These are phyloP conservation scores for Megaceryle maxima DNA, from an alignment of 2,113 vertebrate genomes.

Conservation along the genomic window DNA sequence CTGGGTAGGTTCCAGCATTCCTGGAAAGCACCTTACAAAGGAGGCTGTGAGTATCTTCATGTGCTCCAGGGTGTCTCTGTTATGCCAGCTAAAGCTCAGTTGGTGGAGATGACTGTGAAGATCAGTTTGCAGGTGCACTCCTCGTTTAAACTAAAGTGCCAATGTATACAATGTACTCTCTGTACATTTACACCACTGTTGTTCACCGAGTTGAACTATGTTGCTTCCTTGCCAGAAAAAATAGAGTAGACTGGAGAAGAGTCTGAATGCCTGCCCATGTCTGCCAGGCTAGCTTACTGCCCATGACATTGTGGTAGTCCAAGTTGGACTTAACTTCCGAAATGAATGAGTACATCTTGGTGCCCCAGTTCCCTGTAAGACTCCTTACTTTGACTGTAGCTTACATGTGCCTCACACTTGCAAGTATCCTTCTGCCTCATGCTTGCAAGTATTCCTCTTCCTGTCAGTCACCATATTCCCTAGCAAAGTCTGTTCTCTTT, in stretches of 20 bases:
- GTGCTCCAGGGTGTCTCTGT: not conserved
- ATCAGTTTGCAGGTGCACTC: fast-evolving
- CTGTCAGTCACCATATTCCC: fast-evolving
- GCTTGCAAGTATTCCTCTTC: not conserved
- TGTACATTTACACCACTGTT: not conserved
- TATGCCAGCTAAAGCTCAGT: not conserved
- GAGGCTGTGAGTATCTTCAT: not conserved
- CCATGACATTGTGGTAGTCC: not conserved
- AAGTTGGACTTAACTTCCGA: not conserved
- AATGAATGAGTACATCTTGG: not conserved
- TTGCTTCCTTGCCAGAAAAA: not conserved
- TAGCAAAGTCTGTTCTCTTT: not conserved
- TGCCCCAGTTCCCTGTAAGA: not conserved
- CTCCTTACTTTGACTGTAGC: not conserved
- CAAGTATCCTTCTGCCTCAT: not conserved
- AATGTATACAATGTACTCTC: not conserved
- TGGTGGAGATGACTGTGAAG: not conserved
- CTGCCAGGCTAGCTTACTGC: not conserved
- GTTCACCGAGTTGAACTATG: not conserved
- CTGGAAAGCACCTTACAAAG: not conserved
- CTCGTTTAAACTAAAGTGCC: not conserved
- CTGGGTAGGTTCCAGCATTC: not conserved
- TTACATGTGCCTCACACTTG: not conserved
- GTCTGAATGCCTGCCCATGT: not conserved
- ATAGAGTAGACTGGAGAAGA: not conserved